A percentile compares a stretch with the other conserved stretches of the same genome.
Conservation (phyloP, 2,113 vertebrate species). For the Macrotus californicus region DNA sequence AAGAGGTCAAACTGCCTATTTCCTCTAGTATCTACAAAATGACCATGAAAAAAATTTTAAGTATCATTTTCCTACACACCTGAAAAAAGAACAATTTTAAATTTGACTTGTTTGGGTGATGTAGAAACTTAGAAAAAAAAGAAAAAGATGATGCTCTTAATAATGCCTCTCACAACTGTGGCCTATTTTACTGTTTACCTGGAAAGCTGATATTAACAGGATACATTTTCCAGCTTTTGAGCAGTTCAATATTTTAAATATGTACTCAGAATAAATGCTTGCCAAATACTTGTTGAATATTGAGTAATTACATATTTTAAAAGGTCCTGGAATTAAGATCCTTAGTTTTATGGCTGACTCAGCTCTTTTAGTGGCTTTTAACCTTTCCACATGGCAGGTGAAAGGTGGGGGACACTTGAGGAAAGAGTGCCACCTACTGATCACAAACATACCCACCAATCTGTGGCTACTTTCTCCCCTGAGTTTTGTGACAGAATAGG, state of each 20-base stretch:
- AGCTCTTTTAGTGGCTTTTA: not conserved
- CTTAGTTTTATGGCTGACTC: not conserved
- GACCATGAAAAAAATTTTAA: conserved; percentile 2
- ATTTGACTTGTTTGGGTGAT: not conserved
- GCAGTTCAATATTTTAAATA: not conserved
- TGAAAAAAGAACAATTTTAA: not conserved
- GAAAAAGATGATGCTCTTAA: not conserved
- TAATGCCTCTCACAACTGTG: not conserved
- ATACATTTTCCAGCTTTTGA: not conserved
- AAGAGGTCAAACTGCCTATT: not conserved
- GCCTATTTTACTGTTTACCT: not conserved
- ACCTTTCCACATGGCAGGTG: not conserved
- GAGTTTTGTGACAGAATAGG: not conserved
- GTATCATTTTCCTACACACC: not conserved
- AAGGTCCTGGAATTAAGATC: not conserved
- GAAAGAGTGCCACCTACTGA: conserved; percentile 38
- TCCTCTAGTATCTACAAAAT: conserved; percentile 11
- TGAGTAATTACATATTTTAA: not conserved
- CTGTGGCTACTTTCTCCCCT: not conserved
- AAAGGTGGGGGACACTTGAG: not conserved
- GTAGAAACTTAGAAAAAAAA: conserved; percentile 2
- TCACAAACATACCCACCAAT: not conserved
- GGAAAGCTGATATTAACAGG: not conserved
- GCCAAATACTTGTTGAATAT: not conserved
- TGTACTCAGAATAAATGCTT: not conserved